Percentiles rank a stretch among this genome's conserved stretches.
Evolutionary conservation across 1,140 invertebrate genomes (phyloP).

Genomic region (Brachionus calyciflorus): DNA sequence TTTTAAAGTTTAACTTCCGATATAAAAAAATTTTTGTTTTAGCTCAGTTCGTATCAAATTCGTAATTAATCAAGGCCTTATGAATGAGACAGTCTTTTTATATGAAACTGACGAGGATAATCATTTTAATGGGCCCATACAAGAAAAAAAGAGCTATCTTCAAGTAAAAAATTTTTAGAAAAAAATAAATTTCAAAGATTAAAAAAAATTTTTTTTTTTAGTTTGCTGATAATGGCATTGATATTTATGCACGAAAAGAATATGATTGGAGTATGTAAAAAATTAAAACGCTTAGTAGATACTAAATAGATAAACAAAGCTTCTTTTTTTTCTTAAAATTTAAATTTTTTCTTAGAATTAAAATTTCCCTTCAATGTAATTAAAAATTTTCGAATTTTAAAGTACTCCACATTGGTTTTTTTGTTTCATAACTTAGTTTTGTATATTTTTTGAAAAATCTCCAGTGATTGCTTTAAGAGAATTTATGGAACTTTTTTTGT

Average conservation of each 20-base stretch:
- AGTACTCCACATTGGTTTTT: too few relatives aligned
- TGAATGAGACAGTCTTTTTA: background rate
- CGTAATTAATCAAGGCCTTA: conserved; percentile 2
- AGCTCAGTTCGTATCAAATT: conserved; percentile 39
- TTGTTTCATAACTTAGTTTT: too few relatives aligned
- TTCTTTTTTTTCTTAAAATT: background rate
- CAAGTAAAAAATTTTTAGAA: conserved; percentile 28
- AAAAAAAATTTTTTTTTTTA: conserved; percentile 2
- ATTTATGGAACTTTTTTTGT: too few relatives aligned
- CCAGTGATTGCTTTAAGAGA: too few relatives aligned
- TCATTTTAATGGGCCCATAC: conserved; percentile 14
- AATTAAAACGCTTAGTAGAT: background rate
- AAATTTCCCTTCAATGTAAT: too few relatives aligned
- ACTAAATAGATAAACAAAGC: background rate
- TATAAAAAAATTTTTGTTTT: background rate
- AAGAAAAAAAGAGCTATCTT: conserved; percentile 35
- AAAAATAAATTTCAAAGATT: background rate
- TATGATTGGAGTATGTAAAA: background rate
- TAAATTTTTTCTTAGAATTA: background rate
- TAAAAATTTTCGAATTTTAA: too few relatives aligned
- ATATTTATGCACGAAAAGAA: conserved; percentile 21
- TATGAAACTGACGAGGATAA: conserved; percentile 12
- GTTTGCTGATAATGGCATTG: conserved; percentile 31
- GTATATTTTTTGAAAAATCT: too few relatives aligned
- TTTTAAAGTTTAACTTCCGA: too few relatives aligned